Evolutionary conservation across 2,888 invertebrate genomes (phyloP), one percentile per base, ranked within the genome.

Genomic region (Chirona hameri): DNA sequence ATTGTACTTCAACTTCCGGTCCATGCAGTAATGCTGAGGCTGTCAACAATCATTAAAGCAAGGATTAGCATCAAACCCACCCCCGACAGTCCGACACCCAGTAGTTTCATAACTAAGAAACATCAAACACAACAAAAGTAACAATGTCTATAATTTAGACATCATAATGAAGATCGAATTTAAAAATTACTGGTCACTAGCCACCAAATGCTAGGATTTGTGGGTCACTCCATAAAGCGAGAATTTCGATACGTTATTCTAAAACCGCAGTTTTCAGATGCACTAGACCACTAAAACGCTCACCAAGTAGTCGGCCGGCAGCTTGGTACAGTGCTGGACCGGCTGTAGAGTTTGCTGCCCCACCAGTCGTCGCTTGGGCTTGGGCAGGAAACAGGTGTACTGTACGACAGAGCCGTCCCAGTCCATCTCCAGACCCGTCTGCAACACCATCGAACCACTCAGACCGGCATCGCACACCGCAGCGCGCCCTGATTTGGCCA

Each of bases 21-120:
- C 90, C 91, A 94, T 92, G 86, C 95, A 95, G 85, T 90, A 90
- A 86, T 93, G 92, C 83, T 83, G 72, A 15, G 84, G 84, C 29
- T 76, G 76, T 24, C 1, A 46, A 39, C 0, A n/a, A 60, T 9
- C 12, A 60, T 39, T 39, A 24, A 21, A 60, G 24, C 24, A 60
- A 18, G 24, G n/a, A 18, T 52, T 52, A 52, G 7, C 39, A 39
- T 39, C 39, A 39, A 39, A 39, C 39, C n/a, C n/a, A n/a, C n/a
- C n/a, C n/a, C n/a, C n/a, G 7, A 39, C 4, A 39, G 39, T 39
- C 39, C 39, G 39, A 39, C 39, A 39, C 39, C 39, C 4, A 39
- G 7, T 39, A 39, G 7, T 7, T 39, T 2, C 2, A 39, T 39
- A 39, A 39, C 7, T 39, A 39, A 39, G 7, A 39, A 39, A 7